Evolutionary conservation across 2,797 vertebrate genomes (phyloP).

Genomic region (Coregonus ussuriensis): DNA sequence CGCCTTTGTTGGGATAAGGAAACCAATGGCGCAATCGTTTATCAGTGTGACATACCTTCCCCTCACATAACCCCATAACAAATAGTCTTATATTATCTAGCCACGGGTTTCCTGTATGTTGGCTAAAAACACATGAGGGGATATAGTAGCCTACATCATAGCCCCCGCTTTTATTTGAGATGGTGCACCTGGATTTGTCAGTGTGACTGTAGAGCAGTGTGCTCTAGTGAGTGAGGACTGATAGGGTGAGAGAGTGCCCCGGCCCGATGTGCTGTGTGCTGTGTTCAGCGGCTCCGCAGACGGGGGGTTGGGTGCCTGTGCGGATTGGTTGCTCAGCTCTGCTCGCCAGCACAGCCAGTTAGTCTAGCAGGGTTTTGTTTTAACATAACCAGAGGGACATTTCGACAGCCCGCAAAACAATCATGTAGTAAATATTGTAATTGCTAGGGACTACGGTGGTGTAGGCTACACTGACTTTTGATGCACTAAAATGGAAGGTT

Average conservation of each 20-base stretch:
- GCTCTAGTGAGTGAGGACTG: constrained; percentile 17
- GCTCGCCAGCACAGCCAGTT: constrained; percentile 62
- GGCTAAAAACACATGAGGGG: neutral
- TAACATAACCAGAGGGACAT: constrained; percentile 80
- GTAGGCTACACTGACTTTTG: constrained; percentile 50
- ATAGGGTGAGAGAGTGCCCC: constrained; percentile 66
- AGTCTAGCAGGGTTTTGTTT: constrained; percentile 79
- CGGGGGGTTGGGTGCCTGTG: constrained; percentile 79
- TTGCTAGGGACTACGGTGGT: constrained; percentile 59
- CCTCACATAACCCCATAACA: neutral
- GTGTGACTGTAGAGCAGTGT: constrained; percentile 4
- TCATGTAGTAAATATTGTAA: constrained; percentile 70
- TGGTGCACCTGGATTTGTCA: constrained; percentile 12
- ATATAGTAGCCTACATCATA: neutral
- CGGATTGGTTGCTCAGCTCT: constrained; percentile 75
- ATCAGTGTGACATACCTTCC: neutral
- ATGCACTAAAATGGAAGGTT: constrained; percentile 58
- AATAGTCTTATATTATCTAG: neutral
- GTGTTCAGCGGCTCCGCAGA: constrained; percentile 49
- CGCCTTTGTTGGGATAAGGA: constrained; percentile 56
- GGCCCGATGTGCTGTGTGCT: constrained; percentile 49
- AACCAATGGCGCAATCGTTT: constrained; percentile 46
- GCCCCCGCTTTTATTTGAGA: constrained; percentile 7
- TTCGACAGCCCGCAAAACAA: constrained; percentile 74
- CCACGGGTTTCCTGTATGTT: neutral